Evolutionary conservation across 2,888 invertebrate genomes (phyloP).

Genomic region (Netelia fuscicornis): DNA sequence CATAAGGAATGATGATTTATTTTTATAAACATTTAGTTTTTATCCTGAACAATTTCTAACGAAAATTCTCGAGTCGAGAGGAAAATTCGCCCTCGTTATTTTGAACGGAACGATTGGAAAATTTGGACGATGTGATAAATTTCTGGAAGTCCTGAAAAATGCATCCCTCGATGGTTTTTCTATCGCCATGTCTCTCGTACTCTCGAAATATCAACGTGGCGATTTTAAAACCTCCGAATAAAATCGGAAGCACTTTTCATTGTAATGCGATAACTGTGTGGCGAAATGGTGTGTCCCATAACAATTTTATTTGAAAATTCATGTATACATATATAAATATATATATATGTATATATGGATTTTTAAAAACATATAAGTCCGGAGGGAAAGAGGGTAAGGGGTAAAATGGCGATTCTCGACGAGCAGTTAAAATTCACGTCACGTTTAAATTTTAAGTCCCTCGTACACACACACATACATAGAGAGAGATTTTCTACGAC

Average conservation of each 20-base stretch:
- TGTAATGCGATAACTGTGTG: conserved; percentile 12
- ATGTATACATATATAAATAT: background rate
- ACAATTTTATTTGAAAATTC: conserved; percentile 51
- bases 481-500: background rate
- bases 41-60: no score
- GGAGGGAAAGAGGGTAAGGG: background rate
- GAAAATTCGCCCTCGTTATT: no score
- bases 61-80: no score
- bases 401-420: conserved; percentile 40
- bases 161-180: background rate
- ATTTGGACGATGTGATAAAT: background rate
- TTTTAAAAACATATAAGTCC: background rate
- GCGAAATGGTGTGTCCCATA: conserved; percentile 14
- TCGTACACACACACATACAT: background rate
- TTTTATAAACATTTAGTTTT: no score
- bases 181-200: background rate
- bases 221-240: conserved; percentile 13
- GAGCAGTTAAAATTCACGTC: conserved; percentile 43
- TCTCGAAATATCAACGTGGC: background rate
- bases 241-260: conserved; percentile 31
- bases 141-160: conserved; percentile 10
- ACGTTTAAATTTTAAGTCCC: conserved; percentile 52
- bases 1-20: no score
- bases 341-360: no score
- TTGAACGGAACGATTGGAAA: no score